Base-by-base conservation (phyloP, 2,797 vertebrate genomes). In the Poecilia velifera region DNA sequence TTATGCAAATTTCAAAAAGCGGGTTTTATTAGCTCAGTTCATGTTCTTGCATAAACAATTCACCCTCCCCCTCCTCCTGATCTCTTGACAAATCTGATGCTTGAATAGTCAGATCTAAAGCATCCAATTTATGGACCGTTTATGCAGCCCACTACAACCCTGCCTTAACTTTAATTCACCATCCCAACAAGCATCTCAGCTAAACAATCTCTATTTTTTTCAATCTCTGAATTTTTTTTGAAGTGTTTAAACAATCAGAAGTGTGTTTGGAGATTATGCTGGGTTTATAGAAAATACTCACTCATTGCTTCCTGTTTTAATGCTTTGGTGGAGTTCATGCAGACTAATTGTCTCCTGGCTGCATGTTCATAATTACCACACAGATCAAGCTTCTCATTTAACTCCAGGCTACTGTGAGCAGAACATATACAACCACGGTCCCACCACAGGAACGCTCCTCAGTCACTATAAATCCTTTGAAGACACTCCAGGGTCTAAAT, bases 31-130 rank as follows among this genome's bases (percentile, higher is more conserved):
- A 71, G 41, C 41, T 71, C 25, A 46, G 25, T 46, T 71, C 25
- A 71, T 71, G 68, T 71, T 71, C 13, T 71, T 71, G 68, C 41
- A 71, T 46, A 16, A 71, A 71, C 41, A 71, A 43, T 28, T n/a
- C 6, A 13, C 68, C 68, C 31, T 31, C 25, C 13, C 41, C 6
- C 39, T 6, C 39, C 20, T 53, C 49, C 68, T n/a, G 25, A 71
- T 71, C 68, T 71, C 68, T 46, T 25, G 68, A 71, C 41, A 46
- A 71, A 71, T 71, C 41, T 28, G 41, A 46, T 45, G 41, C 5
- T 46, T 71, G n/a, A 45, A 45, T 43, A 45, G 6, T 6, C n/a
- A 71, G 41, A 71, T n/a, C 12, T 45, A 6, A 41, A 45, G 68
- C 41, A 28, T 6, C 22, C 39, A 6, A 6, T 70, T 43, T 43